A percentile compares a stretch with the other conserved stretches of the same genome.
Evolutionary conservation across 2,797 vertebrate species (phyloP).

Genomic region (Tenualosa ilisha): DNA sequence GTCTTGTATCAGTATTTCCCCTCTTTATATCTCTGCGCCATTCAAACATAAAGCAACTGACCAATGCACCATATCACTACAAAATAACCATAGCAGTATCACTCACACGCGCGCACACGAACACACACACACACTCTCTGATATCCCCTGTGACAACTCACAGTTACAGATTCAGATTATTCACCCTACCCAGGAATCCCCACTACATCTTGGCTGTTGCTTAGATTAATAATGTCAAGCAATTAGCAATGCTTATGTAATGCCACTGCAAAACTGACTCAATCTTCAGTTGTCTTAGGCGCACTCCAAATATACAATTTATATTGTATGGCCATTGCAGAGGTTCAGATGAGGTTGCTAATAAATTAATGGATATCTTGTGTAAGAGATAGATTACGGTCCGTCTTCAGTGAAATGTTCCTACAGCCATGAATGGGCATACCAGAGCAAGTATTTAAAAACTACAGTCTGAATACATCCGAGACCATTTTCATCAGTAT

Average conservation of each 20-base stretch:
- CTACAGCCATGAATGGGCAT: too few relatives aligned
- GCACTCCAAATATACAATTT: neutral
- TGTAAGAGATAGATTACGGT: too few relatives aligned
- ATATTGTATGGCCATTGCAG: neutral
- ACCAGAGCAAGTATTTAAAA: too few relatives aligned
- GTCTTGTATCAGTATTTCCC: neutral
- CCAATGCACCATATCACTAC: neutral
- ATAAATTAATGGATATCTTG: neutral
- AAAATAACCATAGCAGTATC: neutral
- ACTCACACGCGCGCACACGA: neutral
- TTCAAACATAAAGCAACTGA: neutral
- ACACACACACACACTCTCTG: neutral
- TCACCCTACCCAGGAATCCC: neutral
- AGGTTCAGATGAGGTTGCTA: neutral
- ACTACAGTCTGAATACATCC: too few relatives aligned
- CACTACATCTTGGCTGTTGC: neutral
- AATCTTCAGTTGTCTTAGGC: neutral
- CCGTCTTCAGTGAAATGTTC: too few relatives aligned
- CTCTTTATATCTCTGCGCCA: neutral
- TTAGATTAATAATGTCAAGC: constrained; percentile 10
- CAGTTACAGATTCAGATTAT: neutral
- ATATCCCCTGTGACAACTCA: neutral
- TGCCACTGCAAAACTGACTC: neutral
- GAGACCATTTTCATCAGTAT: too few relatives aligned
- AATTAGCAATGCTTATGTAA: neutral